These are phyloP conservation scores for Halictus quadricinctus DNA, from an alignment of 2,888 invertebrate genomes.

Conservation along the genomic window DNA sequence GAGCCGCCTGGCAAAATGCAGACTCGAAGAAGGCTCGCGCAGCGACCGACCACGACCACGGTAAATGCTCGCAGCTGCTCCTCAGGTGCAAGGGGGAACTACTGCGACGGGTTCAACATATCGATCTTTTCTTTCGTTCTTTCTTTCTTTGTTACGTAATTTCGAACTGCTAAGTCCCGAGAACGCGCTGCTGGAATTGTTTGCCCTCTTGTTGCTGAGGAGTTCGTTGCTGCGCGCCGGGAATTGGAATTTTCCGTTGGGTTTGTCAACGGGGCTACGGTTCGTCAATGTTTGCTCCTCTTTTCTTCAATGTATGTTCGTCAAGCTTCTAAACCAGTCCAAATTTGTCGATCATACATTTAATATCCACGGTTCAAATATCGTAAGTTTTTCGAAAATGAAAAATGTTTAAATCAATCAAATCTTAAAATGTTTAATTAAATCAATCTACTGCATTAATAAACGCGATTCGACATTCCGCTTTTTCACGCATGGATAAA, in stretches of 20 bases:
- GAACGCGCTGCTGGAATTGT: not conserved
- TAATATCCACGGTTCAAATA: too few species aligned
- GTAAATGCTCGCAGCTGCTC: conserved; percentile 50
- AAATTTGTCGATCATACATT: too few species aligned
- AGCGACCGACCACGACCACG: conserved; percentile 31
- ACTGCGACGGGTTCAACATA: conserved; percentile 1
- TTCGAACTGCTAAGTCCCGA: not conserved
- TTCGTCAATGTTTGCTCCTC: not conserved
- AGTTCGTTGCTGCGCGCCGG: not conserved
- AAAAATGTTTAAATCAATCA: too few species aligned
- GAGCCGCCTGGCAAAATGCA: conserved; percentile 40
- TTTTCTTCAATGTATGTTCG: not conserved
- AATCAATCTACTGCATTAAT: too few species aligned
- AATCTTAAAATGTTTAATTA: too few species aligned
- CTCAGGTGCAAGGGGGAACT: conserved; percentile 4
- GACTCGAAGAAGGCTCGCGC: conserved; percentile 46
- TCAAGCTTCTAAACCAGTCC: too few species aligned
- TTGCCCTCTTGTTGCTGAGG: not conserved
- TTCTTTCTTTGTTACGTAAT: conserved; percentile 2
- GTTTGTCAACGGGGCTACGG: not conserved
- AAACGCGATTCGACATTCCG: too few species aligned
- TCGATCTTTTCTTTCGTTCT: conserved; percentile 3
- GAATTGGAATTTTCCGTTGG: not conserved
- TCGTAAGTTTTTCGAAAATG: too few species aligned
- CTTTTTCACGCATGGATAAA: too few species aligned